Conservation (phyloP, 2,888 invertebrate genomes). For the Nephrotoma appendiculata region DNA sequence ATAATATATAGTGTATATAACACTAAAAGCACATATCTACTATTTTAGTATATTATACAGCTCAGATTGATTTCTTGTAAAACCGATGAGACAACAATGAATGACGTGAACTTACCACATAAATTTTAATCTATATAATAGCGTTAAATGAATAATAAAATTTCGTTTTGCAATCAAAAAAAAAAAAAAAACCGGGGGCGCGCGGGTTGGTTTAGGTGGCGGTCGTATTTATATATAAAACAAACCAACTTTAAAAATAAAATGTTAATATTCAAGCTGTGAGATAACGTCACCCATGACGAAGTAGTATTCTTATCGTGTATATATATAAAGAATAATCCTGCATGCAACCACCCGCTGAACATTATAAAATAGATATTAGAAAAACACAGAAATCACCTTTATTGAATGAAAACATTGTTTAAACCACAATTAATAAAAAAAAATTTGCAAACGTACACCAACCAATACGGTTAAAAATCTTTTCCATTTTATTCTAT, state of each 20-base stretch:
- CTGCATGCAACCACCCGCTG: slow-evolving; percentile 5
- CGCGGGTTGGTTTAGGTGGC: not conserved
- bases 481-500: not conserved
- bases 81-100: not conserved
- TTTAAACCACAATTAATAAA: not conserved
- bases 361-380: not conserved
- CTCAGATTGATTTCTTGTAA: not conserved
- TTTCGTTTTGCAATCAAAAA: not conserved
- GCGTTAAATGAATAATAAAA: not conserved
- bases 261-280: not conserved
- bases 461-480: not conserved
- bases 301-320: slow-evolving; percentile 4
- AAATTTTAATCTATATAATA: not conserved
- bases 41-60: not conserved
- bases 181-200: not conserved
- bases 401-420: not conserved
- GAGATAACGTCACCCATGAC: slow-evolving; percentile 6
- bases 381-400: not conserved
- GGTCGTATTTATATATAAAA: not conserved
- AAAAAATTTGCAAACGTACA: too few relatives aligned
- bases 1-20: not conserved
- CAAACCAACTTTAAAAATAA: not conserved
- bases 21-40: not conserved
- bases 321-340: not conserved
- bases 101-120: not conserved